Evolutionary conservation across 2,888 invertebrate genomes (phyloP).

Genomic region (Salpingus planirostris): DNA sequence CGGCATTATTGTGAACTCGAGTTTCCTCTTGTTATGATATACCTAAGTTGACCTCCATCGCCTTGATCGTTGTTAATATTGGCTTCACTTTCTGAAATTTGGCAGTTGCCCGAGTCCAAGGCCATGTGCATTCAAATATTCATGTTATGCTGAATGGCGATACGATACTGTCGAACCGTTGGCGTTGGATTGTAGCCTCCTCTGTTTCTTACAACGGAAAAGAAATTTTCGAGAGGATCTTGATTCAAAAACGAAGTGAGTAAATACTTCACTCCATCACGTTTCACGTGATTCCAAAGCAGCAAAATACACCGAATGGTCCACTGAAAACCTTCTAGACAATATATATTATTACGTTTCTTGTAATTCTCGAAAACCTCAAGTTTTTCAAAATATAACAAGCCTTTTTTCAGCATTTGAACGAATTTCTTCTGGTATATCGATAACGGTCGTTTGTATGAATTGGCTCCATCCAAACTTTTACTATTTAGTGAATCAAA

Average conservation of each 20-base stretch:
- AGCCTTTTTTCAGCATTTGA: constrained; percentile 1
- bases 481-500: constrained; percentile 13
- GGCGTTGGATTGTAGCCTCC: constrained; percentile 15
- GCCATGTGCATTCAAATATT: constrained; percentile 6
- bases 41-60: background rate
- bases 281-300: constrained; percentile 2
- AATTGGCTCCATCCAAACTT: constrained; percentile 7
- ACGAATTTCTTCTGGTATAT: constrained; percentile 4
- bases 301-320: background rate
- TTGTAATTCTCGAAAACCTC: constrained; percentile 6
- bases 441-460: constrained; percentile 9
- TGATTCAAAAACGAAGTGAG: constrained; percentile 7
- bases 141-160: constrained; percentile 8
- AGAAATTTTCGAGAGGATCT: constrained; percentile 21
- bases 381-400: constrained; percentile 4
- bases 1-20: background rate
- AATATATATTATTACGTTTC: constrained; percentile 5
- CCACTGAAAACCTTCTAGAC: constrained; percentile 3
- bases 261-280: background rate
- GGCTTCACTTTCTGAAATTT: constrained; percentile 11
- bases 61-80: constrained; percentile 1
- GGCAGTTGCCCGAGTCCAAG: constrained; percentile 5
- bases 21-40: background rate
- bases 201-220: constrained; percentile 6
- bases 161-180: constrained; percentile 6